phyloP scores from a whole-genome alignment of 35 echinoderm and acorn worm genomes.

The Holothuria glaberrima region DNA sequence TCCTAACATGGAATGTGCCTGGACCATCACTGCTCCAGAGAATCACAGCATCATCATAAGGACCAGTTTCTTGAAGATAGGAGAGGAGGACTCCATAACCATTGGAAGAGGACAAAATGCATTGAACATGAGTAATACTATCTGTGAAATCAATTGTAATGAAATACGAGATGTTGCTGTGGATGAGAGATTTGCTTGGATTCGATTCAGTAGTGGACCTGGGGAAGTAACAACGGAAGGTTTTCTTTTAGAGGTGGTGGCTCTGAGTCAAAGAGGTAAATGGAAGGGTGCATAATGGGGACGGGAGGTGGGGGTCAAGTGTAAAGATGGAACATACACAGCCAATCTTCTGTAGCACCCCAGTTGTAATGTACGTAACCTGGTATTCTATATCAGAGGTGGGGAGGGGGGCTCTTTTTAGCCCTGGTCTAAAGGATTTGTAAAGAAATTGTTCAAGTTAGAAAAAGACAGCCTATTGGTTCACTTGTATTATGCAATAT shows the following conservation, averaged over 20 bases:
- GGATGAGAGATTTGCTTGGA: not conserved
- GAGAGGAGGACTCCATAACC: not conserved
- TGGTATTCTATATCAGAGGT: too few species aligned
- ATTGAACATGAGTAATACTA: not conserved
- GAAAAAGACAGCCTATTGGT: too few species aligned
- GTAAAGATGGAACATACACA: too few species aligned
- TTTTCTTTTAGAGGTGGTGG: not conserved
- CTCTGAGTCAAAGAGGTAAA: not conserved
- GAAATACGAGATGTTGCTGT: not conserved
- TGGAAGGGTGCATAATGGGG: not conserved
- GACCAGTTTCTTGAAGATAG: not conserved
- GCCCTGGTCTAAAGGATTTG: too few species aligned
- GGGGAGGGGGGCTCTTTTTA: too few species aligned
- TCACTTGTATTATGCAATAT: too few species aligned
- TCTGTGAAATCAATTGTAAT: not conserved
- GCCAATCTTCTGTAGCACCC: too few species aligned
- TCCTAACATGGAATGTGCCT: constrained; percentile 29
- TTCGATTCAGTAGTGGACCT: constrained; percentile 29
- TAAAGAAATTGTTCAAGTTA: too few species aligned
- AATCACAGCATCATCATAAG: not conserved
- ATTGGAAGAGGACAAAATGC: not conserved
- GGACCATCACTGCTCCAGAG: not conserved
- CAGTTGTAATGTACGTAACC: too few species aligned
- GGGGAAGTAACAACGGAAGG: not conserved
- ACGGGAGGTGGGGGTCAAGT: not conserved